phyloP scores from a whole-genome alignment of 1,140 invertebrate species.

The Eufriesea mexicana region DNA sequence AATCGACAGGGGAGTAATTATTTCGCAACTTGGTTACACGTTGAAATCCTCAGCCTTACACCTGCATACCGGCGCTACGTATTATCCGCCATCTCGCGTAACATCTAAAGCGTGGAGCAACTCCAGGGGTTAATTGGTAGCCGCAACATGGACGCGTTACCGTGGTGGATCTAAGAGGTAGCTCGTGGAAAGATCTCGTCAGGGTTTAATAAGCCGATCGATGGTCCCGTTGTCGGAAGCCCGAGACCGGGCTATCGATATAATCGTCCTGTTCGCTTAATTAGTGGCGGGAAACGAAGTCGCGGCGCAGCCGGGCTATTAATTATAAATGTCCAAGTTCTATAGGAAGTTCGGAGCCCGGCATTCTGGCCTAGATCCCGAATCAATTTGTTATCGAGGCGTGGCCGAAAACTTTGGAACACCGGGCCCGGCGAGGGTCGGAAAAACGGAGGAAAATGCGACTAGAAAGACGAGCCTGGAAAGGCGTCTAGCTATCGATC shows the following conservation, averaged over 20 bases:
- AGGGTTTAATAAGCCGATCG: constrained; percentile 31
- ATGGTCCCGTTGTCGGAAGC: constrained; percentile 4
- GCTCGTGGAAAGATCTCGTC: not conserved
- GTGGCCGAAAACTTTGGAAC: not conserved
- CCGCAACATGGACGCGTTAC: no score
- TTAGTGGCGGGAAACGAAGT: constrained; percentile 41
- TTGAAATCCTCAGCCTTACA: no score
- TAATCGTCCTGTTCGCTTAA: constrained; percentile 33
- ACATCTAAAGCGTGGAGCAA: no score
- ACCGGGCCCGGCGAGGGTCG: not conserved
- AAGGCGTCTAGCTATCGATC: not conserved
- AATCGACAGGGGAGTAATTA: no score
- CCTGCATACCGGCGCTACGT: no score
- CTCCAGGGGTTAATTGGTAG: no score
- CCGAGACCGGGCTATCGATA: constrained; percentile 31
- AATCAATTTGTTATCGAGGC: constrained; percentile 46
- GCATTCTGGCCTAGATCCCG: constrained; percentile 18
- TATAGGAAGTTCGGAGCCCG: not conserved
- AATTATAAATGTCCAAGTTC: constrained; percentile 48
- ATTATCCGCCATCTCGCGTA: no score
- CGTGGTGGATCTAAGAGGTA: no score
- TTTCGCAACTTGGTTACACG: no score
- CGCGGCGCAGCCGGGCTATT: constrained; percentile 17
- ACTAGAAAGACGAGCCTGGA: not conserved
- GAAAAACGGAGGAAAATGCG: no score